A percentile compares a stretch with the other conserved stretches of the same genome.
These are phyloP conservation scores for Lomographa bimaculata DNA, from an alignment of 2,888 invertebrate genomes.

Conservation along the genomic window DNA sequence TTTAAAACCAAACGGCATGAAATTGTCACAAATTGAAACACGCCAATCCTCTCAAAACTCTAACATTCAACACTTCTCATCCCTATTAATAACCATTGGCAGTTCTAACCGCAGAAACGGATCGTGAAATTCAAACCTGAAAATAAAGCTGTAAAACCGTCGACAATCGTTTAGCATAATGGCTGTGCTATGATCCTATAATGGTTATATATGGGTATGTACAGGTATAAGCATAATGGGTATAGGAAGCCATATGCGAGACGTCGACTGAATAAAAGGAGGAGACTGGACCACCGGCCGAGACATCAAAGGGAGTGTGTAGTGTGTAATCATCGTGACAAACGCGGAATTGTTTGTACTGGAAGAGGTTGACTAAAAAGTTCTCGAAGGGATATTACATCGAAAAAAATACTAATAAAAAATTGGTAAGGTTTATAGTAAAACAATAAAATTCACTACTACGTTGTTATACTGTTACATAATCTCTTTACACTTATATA, in stretches of 20 bases:
- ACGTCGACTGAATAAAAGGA: slow-evolving; percentile 58
- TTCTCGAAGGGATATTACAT: no score
- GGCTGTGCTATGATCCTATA: slow-evolving; percentile 54
- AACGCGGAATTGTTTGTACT: slow-evolving; percentile 50
- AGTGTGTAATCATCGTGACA: slow-evolving; percentile 66
- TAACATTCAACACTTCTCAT: background rate
- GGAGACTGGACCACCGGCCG: slow-evolving; percentile 72
- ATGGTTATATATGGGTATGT: slow-evolving; percentile 64
- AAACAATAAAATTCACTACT: background rate
- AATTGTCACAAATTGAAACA: no score
- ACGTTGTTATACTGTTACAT: no score
- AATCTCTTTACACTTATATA: no score
- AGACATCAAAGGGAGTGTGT: slow-evolving; percentile 67
- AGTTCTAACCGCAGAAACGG: slow-evolving; percentile 7
- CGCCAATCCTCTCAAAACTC: background rate
- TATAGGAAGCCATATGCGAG: slow-evolving; percentile 64
- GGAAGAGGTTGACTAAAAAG: slow-evolving; percentile 41
- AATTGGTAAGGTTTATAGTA: no score
- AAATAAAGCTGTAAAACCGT: slow-evolving; percentile 46
- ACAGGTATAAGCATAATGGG: slow-evolving; percentile 31
- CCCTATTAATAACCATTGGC: slow-evolving; percentile 1
- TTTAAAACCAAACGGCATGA: no score
- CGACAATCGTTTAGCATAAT: slow-evolving; percentile 56
- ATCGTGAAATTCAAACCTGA: slow-evolving; percentile 31
- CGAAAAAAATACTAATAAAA: no score